Base-by-base conservation (phyloP, 2,113 vertebrate genomes). In the Tachysurus vachellii region DNA sequence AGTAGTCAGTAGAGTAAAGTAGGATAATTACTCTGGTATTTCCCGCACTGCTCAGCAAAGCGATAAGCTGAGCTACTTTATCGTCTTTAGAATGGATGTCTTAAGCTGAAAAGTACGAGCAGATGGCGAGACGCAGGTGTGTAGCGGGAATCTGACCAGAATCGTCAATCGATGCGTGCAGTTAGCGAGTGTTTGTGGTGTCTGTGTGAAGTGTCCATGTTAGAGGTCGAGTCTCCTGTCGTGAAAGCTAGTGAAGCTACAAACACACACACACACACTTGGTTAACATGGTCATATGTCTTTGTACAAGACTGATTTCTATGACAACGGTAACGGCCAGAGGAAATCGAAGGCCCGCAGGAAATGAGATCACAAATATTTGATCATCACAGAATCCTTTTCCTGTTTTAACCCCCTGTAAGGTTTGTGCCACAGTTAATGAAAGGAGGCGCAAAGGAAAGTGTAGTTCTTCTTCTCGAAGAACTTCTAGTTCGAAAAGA, bases 351-450 rank as follows among this genome's bases (percentile, higher is more conserved):
- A 91, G 70, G 54, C 80, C 75, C 16, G 8, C 85, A 89, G 93
- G 88, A 90, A 95, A 90, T 90, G 90, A 54, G 5, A 80, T 85
- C 79, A 68, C 86, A 93, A 94, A 95, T 95, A 94, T 94, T 95
- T 95, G 91, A 95, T 95, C 88, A 89, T 91, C 80, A 90, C 64
- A 77, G 92, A 93, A 92, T 93, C 76, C 89, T 92, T 84, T 94
- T 94, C 92, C 91, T 44, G 42, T 82, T 64, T 26, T 19, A 82
- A 92, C 93, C 91, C 93, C 89, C 86, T 92, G 92, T 95, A 95
- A 95, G 91, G 93, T 84, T 91, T 93, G 92, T 94, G 94, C 93
- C 94, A 95, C 88, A 91, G 88, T 89, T 95, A 95, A 94, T 93
- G 91, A 92, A 88, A 88, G 85, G 87, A 44, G 92, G 86, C 31